phyloP scores from a whole-genome alignment of 37 sponge, comb jelly and placozoan genomes.

The Axinella damicornis region DNA sequence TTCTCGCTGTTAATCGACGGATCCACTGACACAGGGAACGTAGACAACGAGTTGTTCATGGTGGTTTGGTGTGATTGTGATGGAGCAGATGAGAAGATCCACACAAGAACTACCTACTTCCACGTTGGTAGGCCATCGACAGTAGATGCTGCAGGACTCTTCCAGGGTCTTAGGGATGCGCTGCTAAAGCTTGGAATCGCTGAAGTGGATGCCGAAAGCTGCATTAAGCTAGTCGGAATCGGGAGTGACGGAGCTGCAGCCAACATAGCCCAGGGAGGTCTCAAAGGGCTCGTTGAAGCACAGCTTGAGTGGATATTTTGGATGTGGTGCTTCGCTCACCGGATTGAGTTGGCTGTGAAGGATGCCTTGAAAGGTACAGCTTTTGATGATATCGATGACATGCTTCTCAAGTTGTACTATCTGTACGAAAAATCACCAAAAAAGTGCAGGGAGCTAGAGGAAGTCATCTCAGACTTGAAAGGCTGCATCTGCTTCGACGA shows the following conservation, averaged over 20 bases:
- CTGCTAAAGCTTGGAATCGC: conserved; percentile 46
- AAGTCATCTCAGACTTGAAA: conserved; percentile 56
- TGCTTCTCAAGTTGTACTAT: conserved; percentile 69
- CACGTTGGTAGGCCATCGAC: conserved; percentile 21
- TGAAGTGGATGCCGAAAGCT: conserved; percentile 32
- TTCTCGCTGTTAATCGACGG: conserved; percentile 58
- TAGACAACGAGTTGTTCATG: conserved; percentile 50
- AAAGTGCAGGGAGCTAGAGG: conserved; percentile 66
- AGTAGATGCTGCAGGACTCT: no score
- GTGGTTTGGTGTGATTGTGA: conserved; percentile 48
- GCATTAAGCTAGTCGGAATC: conserved; percentile 59
- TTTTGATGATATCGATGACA: conserved; percentile 73
- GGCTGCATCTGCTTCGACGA: conserved; percentile 57
- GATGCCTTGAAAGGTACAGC: conserved; percentile 70
- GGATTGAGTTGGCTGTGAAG: conserved; percentile 65
- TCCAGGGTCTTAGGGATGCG: background rate
- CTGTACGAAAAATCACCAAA: conserved; percentile 72
- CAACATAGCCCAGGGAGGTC: conserved; percentile 47
- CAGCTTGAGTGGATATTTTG: conserved; percentile 74
- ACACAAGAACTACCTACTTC: conserved; percentile 40
- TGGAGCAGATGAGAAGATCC: conserved; percentile 40
- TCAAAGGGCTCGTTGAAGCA: conserved; percentile 73
- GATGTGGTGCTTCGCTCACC: conserved; percentile 85
- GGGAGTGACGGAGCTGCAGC: conserved; percentile 72
- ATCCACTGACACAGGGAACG: conserved; percentile 41